Percentiles rank a stretch among this genome's conserved stretches.
These are phyloP conservation scores for Timandra comae DNA, from an alignment of 2,888 invertebrate species.

Conservation along the genomic window DNA sequence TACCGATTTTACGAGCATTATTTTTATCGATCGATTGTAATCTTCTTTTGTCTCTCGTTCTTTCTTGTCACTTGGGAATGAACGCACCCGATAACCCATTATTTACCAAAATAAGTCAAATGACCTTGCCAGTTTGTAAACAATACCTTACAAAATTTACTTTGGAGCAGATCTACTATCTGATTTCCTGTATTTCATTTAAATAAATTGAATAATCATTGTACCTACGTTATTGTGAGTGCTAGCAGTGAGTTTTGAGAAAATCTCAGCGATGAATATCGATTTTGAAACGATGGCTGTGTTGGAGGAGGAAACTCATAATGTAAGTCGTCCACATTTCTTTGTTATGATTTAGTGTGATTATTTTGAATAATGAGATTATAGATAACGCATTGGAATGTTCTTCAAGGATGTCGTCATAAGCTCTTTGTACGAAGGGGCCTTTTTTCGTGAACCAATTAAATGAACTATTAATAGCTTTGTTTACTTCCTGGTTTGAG, in stretches of 20 bases:
- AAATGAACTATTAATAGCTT: too few relatives aligned
- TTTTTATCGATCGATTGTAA: too few relatives aligned
- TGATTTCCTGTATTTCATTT: constrained; percentile 73
- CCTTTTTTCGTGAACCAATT: too few relatives aligned
- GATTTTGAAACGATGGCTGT: constrained; percentile 80
- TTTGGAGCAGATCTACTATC: constrained; percentile 62
- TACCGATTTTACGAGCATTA: too few relatives aligned
- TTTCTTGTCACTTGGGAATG: constrained; percentile 42
- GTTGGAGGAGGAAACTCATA: constrained; percentile 78
- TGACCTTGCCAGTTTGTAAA: constrained; percentile 89
- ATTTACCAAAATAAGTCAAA: constrained; percentile 70
- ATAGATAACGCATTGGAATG: too few relatives aligned
- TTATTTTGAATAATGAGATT: too few relatives aligned
- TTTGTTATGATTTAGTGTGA: constrained; percentile 40
- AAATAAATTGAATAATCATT: constrained; percentile 16
- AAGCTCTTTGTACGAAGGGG: too few relatives aligned
- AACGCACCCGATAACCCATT: constrained; percentile 28
- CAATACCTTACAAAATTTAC: constrained; percentile 72
- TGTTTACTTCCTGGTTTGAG: neutral
- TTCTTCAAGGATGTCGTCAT: too few relatives aligned
- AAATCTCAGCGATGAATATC: constrained; percentile 58
- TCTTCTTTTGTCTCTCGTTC: too few relatives aligned
- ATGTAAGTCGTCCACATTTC: constrained; percentile 64
- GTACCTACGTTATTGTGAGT: neutral
- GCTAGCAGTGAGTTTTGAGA: constrained; percentile 9